phyloP scores from a whole-genome alignment of 2,113 vertebrate genomes.

The Gasterosteus aculeatus region DNA sequence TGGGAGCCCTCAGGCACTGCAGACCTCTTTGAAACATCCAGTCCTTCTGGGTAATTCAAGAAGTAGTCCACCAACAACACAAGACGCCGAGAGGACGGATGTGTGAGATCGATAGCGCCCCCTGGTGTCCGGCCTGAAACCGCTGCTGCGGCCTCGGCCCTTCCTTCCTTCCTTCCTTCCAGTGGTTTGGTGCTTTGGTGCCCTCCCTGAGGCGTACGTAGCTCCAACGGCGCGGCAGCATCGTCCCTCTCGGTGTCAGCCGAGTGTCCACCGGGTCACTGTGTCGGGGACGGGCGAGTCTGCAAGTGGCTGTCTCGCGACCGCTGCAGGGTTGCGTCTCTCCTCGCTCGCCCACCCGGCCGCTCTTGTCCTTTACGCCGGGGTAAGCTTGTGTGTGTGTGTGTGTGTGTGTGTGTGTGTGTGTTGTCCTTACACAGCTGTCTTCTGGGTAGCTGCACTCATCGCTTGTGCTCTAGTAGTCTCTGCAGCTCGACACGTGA shows the following conservation, averaged over 20 bases:
- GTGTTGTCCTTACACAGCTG: background rate
- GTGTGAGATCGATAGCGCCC: no score
- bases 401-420: background rate
- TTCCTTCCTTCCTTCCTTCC: no score
- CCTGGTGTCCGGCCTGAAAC: background rate
- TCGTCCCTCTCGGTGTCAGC: background rate
- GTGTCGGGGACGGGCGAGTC: background rate
- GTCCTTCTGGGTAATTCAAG: background rate
- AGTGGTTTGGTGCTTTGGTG: background rate
- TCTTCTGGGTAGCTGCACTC: slow-evolving; percentile 1
- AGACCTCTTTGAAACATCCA: background rate
- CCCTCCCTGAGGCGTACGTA: background rate
- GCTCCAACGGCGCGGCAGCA: background rate
- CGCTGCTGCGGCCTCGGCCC: background rate
- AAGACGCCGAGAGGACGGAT: background rate
- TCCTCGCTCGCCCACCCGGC: background rate
- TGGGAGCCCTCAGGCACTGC: background rate
- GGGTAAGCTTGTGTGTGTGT: background rate
- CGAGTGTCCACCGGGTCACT: background rate
- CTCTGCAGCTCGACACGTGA: background rate
- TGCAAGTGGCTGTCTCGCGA: background rate
- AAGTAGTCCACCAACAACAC: background rate
- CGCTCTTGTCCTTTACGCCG: background rate
- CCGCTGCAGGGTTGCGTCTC: background rate
- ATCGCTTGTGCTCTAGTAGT: background rate